Percentiles rank a stretch among this genome's conserved stretches.
Conservation (phyloP, 64 coral and sea anemone genomes). For the Stichodactyla mertensii region DNA sequence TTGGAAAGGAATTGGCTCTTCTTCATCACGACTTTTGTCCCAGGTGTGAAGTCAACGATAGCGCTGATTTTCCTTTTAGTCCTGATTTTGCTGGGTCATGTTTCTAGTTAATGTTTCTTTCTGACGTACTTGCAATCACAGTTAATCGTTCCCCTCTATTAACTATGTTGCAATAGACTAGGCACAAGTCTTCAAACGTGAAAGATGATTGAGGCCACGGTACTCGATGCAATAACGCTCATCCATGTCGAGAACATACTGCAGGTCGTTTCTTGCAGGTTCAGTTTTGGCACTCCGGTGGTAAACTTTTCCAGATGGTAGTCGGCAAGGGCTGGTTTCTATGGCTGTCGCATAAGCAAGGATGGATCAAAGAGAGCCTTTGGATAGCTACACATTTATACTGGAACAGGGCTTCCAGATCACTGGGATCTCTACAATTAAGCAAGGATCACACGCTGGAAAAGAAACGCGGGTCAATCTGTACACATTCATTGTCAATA, state of each 20-base stretch:
- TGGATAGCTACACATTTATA: constrained; percentile 13
- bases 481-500: too few relatives aligned
- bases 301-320: neutral
- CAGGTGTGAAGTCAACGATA: constrained; percentile 16
- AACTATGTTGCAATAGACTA: constrained; percentile 1
- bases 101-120: neutral
- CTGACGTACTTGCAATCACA: constrained; percentile 24
- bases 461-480: neutral
- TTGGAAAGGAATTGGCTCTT: constrained; percentile 37
- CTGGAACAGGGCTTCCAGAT: neutral
- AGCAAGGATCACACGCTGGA: constrained; percentile 32
- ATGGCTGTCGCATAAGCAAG: constrained; percentile 7
- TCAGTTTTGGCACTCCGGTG: neutral
- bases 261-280: neutral
- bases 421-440: neutral
- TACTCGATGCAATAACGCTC: constrained; percentile 3
- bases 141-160: neutral
- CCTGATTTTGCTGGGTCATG: constrained; percentile 20
- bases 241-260: constrained; percentile 14
- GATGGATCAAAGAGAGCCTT: constrained; percentile 22
- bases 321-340: constrained; percentile 18
- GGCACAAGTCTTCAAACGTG: neutral
- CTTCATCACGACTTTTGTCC: constrained; percentile 32
- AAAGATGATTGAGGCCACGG: neutral
- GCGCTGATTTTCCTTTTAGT: constrained; percentile 12